A percentile compares a stretch with the other conserved stretches of the same genome.
Evolutionary conservation across 2,888 invertebrate genomes (phyloP).

Genomic region (Trachelus tabidus): DNA sequence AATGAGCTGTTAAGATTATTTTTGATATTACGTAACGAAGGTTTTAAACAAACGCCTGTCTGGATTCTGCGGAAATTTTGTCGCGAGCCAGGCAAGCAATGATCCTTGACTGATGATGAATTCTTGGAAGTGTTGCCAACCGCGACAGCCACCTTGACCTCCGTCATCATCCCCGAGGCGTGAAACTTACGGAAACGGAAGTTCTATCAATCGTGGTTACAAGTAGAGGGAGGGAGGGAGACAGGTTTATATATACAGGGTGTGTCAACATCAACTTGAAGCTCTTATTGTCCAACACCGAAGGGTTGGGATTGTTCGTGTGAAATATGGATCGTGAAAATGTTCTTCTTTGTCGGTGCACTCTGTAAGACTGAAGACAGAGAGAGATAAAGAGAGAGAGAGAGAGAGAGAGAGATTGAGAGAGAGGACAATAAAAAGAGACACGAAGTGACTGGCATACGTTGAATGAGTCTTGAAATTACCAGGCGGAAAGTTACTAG

Average conservation of each 20-base stretch:
- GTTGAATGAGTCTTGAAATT: not conserved
- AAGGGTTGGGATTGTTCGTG: not conserved
- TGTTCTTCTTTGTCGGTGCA: not conserved
- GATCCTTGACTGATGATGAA: not conserved
- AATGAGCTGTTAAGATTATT: accelerated
- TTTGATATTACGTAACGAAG: not conserved
- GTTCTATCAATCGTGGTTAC: not conserved
- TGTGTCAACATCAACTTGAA: not conserved
- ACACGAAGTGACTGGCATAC: not conserved
- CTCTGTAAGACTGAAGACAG: not conserved
- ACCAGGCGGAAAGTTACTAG: not conserved
- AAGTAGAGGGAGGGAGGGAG: not conserved
- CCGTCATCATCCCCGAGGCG: not conserved
- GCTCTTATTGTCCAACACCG: too few relatives aligned
- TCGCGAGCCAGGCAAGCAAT: too few relatives aligned
- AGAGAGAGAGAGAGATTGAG: not conserved
- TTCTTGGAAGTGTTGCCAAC: not conserved
- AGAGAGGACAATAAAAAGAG: not conserved
- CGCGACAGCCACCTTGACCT: not conserved
- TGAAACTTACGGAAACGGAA: not conserved
- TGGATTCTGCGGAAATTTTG: not conserved
- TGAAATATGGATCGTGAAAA: not conserved
- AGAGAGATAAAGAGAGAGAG: too few relatives aligned
- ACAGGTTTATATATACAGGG: not conserved
- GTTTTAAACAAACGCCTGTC: not conserved